Conservation (phyloP, 2,113 vertebrate species). For the Strix uralensis region DNA sequence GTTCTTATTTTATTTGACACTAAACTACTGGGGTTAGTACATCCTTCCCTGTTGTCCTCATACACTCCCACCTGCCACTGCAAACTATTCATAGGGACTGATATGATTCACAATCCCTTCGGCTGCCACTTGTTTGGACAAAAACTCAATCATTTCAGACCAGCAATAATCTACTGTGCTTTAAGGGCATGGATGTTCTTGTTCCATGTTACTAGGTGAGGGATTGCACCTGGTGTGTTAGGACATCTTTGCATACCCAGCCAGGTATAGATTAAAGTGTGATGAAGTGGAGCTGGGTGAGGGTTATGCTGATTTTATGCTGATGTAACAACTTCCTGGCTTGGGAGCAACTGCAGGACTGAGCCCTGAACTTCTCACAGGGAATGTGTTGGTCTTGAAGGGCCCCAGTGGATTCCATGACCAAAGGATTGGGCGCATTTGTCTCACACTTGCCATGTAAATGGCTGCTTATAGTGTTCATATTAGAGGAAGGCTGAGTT, state of each 20-base stretch:
- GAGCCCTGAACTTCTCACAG: background rate
- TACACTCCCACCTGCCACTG: background rate
- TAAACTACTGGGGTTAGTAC: background rate
- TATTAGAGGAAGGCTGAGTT: background rate
- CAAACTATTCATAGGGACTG: background rate
- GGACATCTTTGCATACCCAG: background rate
- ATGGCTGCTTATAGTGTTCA: background rate
- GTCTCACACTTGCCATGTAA: background rate
- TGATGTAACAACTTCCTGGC: background rate
- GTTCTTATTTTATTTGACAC: background rate
- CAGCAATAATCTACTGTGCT: background rate
- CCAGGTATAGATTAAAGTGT: background rate
- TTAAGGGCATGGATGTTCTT: background rate
- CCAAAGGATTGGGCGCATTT: background rate
- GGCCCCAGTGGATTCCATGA: background rate
- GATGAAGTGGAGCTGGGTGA: background rate
- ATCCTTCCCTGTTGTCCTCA: background rate
- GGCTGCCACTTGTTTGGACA: background rate
- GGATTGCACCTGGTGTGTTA: background rate
- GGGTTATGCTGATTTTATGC: background rate
- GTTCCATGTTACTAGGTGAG: background rate
- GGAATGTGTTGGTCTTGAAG: background rate
- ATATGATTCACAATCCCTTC: background rate
- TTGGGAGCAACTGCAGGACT: background rate
- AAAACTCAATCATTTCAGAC: background rate